Evolutionary conservation across 2,113 vertebrate species (phyloP).

Genomic region (Brachypodius melanocephalos): DNA sequence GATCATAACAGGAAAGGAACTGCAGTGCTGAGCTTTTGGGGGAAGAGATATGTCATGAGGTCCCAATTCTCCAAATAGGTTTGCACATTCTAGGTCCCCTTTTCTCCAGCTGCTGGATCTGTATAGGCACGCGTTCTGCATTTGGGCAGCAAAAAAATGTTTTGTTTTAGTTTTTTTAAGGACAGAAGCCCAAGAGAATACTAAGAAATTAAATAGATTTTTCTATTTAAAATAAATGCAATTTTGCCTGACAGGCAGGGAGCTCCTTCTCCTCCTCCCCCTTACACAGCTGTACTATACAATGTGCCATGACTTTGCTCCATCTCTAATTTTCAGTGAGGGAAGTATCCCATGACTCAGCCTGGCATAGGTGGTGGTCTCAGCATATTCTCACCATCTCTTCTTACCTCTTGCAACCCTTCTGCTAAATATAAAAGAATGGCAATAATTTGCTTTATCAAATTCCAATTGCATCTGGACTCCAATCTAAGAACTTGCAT

Average conservation of each 20-base stretch:
- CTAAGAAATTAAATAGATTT: conserved; percentile 17
- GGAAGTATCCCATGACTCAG: not conserved
- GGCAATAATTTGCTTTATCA: not conserved
- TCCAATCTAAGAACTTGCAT: not conserved
- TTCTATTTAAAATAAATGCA: conserved; percentile 33
- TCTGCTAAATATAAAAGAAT: not conserved
- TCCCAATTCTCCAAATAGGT: conserved; percentile 40
- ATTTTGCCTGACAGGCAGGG: not conserved
- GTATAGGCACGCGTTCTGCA: not conserved
- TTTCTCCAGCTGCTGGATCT: not conserved
- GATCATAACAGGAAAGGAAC: not conserved
- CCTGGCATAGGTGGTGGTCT: not conserved
- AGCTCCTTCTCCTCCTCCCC: not conserved
- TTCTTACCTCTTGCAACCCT: not conserved
- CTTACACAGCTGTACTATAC: not conserved
- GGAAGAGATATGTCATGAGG: conserved; percentile 11
- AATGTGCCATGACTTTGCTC: not conserved
- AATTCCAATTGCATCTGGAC: not conserved
- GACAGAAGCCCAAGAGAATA: not conserved
- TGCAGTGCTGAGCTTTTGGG: conserved; percentile 11
- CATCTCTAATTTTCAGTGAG: not conserved
- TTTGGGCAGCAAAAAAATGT: not conserved
- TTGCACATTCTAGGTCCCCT: not conserved
- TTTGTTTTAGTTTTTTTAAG: not conserved
- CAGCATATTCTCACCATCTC: not conserved